Evolutionary conservation across 2,888 invertebrate species (phyloP), one percentile per base, ranked within the genome.

Genomic region (Amiota minor): DNA sequence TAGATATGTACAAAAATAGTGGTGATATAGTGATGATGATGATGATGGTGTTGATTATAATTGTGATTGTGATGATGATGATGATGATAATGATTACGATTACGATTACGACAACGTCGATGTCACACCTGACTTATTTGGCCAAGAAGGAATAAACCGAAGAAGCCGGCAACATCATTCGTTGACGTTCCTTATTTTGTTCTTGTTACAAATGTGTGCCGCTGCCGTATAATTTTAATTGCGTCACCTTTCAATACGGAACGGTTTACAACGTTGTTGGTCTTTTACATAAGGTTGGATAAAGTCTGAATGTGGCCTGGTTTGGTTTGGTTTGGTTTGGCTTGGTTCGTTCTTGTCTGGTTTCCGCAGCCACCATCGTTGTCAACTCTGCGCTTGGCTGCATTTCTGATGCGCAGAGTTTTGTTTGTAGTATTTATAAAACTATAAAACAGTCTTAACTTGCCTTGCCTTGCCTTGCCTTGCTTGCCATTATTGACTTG

Each of bases 321-420:
- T 6, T 6, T 35, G 35, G 35, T 6, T 35, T 35, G 35, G 35
- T 35, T 35, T 35, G 35, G 35, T 6, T 35, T 35, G 6, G 4
- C 6, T 6, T 35, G 35, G 35, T 35, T 0, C 6, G 35, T 3
- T 12, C 16, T 16, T 2, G 16, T 16, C 16, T 18, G 16, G 12
- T 12, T 35, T 59, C 56, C 61, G n/a, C 49, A 20, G n/a, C 16
- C 45, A 35, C 23, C n/a, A 18, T n/a, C 4, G 71, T 45, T 74
- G 74, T 71, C 74, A 71, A 71, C 74, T 71, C 62, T 69, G 61
- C 71, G 49, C 71, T 69, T 74, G 71, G 71, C 71, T 69, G 74
- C 61, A n/a, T 74, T 71, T 55, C 10, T 71, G 74, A 74, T 68
- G 59, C 18, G 62, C 70, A 61, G 64, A 71, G 71, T 64, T 35